Evolutionary conservation across 2,797 vertebrate species (phyloP).

Genomic region (Poeciliopsis paucimaculata): DNA sequence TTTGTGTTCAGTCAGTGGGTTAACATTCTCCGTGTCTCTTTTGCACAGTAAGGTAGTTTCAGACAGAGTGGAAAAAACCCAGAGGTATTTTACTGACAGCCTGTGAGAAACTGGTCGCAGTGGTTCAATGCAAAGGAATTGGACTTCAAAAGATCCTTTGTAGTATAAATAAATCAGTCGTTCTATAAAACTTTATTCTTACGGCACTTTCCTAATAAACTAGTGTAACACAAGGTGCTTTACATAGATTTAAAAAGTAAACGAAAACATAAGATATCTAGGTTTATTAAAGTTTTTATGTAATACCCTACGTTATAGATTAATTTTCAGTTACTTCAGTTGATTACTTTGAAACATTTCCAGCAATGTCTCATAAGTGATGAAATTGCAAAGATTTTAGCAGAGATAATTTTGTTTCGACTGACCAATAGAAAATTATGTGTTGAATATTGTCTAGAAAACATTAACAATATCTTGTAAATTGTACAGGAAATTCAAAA

Average conservation of each 20-base stretch:
- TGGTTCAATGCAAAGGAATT: neutral
- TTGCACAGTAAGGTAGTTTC: neutral
- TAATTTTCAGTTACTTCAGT: neutral
- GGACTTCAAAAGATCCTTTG: neutral
- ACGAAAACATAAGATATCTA: neutral
- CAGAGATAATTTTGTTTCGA: neutral
- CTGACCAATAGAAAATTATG: neutral
- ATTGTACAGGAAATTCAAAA: neutral
- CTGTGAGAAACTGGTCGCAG: conserved; percentile 2
- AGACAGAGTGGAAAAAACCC: conserved; percentile 9
- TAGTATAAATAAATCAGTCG: neutral
- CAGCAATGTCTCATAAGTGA: neutral
- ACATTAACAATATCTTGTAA: neutral
- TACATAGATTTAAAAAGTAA: neutral
- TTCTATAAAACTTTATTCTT: neutral
- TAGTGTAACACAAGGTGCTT: neutral
- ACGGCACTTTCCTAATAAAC: neutral
- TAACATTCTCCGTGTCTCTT: neutral
- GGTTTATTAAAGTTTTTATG: neutral
- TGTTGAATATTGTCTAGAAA: neutral
- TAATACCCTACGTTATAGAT: neutral
- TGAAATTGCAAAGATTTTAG: neutral
- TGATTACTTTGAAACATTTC: neutral
- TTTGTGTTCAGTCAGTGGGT: neutral
- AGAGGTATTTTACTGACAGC: neutral